Evolutionary conservation across 1,140 invertebrate genomes (phyloP).

Genomic region (Cydia strobilella): DNA sequence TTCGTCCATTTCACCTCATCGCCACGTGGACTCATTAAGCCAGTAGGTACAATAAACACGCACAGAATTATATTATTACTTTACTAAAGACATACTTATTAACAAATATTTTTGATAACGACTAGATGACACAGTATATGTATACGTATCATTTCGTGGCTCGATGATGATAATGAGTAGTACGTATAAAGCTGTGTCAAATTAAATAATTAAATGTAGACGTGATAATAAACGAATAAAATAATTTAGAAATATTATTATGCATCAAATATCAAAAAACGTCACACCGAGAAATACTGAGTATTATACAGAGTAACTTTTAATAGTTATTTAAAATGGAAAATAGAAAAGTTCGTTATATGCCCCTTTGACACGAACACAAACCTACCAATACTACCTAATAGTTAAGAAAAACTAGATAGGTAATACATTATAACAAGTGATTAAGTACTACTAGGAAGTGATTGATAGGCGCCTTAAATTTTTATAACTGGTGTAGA

Average conservation of each 20-base stretch:
- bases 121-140: conserved; percentile 34
- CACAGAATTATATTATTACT: conserved; percentile 53
- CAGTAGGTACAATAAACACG: conserved; percentile 51
- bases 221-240: background rate
- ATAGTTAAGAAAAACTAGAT: conserved; percentile 7
- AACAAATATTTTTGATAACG: conserved; percentile 66
- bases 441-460: conserved; percentile 6
- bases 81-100: conserved; percentile 47
- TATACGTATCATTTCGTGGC: conserved; percentile 31
- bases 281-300: background rate
- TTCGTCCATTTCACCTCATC: conserved; percentile 41
- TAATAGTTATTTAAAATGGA: background rate
- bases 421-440: background rate
- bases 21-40: conserved; percentile 9
- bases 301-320: background rate
- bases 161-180: conserved; percentile 27
- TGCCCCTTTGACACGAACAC: background rate
- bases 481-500: conserved; percentile 2
- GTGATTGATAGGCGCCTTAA: conserved; percentile 12
- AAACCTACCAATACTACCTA: background rate
- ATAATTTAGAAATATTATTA: conserved; percentile 2
- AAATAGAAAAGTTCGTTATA: background rate
- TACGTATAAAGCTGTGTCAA: conserved; percentile 30
- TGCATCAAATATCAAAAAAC: background rate
- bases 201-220: conserved; percentile 21